Base-by-base conservation (phyloP, 1,140 invertebrate genomes). In the Papilio glaucus region DNA sequence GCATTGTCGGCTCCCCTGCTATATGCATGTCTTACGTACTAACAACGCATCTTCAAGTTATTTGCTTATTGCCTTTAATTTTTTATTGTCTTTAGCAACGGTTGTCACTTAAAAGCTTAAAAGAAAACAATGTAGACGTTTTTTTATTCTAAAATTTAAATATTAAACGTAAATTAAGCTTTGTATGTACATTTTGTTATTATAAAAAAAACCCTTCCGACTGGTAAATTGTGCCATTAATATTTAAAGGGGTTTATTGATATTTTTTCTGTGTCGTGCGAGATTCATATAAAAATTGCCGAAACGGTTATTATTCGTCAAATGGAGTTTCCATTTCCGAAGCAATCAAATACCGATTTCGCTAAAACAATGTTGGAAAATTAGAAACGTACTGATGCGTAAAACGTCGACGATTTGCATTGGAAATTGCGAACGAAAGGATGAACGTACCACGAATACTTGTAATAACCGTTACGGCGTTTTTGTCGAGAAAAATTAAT, bases 331-430 rank as follows among this genome's bases (percentile, higher is more conserved):
- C 61, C 29, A 63, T 63, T 38, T 38, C 61, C 61, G 61, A 80
- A 75, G 76, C 81, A 82, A 85, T 87, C 82, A 87, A 85, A 84
- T 81, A 83, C 77, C 81, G 79, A 84, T 87, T 87, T 83, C 77
- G 65, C 74, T 80, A 73, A 81, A 82, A 86, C 83, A 87, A 85
- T 83, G 81, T 82, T 75, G 75, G 80, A 83, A 85, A 87, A 87
- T 87, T 87, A 87, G 83, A 87, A 86, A 84, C 69, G 74, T 73
- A 80, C 60, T 85, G 83, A 77, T 83, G 84, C 84, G 84, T 79
- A 62, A 83, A 83, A 78, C 77, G 75, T 69, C 77, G 72, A 49
- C 75, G 79, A 76, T 84, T 83, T 81, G 74, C 72, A 79, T 77
- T 63, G 53, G 67, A 13, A 71, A 68, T 68, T 45, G 42, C 10